Conservation (phyloP, 2,888 invertebrate genomes). For the Pandemis cinnamomeana region DNA sequence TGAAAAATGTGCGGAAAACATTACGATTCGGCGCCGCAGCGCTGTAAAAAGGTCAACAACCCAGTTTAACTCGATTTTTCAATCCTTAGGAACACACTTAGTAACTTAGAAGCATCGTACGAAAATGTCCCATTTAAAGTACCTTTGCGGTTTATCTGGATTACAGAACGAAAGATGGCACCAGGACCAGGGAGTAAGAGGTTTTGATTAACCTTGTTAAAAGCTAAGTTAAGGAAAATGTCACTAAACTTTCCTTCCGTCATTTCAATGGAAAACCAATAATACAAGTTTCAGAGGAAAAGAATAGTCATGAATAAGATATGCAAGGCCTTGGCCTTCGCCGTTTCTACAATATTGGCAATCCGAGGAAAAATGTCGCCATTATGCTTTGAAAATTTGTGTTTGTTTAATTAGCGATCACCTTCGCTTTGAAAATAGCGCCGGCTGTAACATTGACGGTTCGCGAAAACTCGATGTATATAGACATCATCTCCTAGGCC, state of each 20-base stretch:
- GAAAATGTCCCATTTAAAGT: neutral
- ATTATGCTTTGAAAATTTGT: constrained; percentile 46
- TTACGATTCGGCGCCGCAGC: constrained; percentile 36
- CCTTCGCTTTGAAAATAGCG: constrained; percentile 55
- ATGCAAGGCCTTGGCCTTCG: constrained; percentile 52
- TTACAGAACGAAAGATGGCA: constrained; percentile 1
- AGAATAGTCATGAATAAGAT: constrained; percentile 42
- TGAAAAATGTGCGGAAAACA: constrained; percentile 41
- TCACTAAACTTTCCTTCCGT: constrained; percentile 41
- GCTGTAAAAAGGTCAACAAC: constrained; percentile 33
- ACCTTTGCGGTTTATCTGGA: neutral
- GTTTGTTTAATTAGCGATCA: constrained; percentile 44
- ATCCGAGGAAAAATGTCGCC: constrained; percentile 45
- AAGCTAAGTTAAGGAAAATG: constrained; percentile 26
- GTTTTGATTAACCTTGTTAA: constrained; percentile 32
- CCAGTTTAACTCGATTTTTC: constrained; percentile 21
- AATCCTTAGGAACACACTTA: constrained; percentile 1
- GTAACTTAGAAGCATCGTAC: constrained; percentile 1
- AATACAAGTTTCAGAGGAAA: constrained; percentile 39
- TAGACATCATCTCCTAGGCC: constrained; percentile 26
- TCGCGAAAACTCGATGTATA: constrained; percentile 35
- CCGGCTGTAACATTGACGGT: constrained; percentile 50
- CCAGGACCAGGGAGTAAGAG: constrained; percentile 14
- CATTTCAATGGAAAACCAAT: constrained; percentile 43
- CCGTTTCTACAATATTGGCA: constrained; percentile 43